A percentile compares a stretch with the other conserved stretches of the same genome.
Evolutionary conservation across 2,797 vertebrate species (phyloP).

Genomic region (Anisognathus igniventris): DNA sequence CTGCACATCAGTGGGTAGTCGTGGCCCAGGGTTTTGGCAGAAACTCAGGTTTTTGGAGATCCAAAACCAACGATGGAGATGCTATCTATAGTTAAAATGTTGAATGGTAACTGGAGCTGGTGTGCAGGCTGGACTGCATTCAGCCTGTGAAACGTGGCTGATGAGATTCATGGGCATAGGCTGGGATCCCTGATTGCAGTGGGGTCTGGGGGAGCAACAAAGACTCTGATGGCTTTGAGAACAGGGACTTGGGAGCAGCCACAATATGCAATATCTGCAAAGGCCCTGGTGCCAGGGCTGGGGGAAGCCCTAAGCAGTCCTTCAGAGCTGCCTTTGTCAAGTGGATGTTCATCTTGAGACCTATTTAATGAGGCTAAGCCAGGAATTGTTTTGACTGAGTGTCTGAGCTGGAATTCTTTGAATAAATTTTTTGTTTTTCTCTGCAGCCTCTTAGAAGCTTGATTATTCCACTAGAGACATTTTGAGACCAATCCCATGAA

Average conservation of each 20-base stretch:
- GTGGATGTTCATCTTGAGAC: not conserved
- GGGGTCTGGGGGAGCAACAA: accelerated
- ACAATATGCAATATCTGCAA: not conserved
- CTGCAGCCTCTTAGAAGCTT: slow-evolving; percentile 26
- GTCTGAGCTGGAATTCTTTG: slow-evolving; percentile 27
- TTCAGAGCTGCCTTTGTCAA: not conserved
- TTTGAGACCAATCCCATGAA: slow-evolving; percentile 62
- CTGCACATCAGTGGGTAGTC: not conserved
- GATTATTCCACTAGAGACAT: slow-evolving; percentile 52
- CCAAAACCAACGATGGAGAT: not conserved
- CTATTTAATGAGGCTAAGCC: not conserved
- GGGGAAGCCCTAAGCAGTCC: not conserved
- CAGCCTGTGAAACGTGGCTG: not conserved
- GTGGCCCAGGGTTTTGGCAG: not conserved
- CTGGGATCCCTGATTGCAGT: not conserved
- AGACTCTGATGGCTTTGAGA: not conserved
- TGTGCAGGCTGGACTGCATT: not conserved
- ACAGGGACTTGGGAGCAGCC: not conserved
- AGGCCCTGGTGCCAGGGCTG: not conserved
- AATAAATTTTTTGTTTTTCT: slow-evolving; percentile 7
- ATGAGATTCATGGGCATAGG: not conserved
- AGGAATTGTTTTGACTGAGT: slow-evolving; percentile 25
- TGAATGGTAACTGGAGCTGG: not conserved
- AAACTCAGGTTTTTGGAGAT: not conserved
- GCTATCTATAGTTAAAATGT: not conserved